A percentile compares a stretch with the other conserved stretches of the same genome.
phyloP scores from a whole-genome alignment of 2,113 vertebrate genomes.

The Sitta europaea region DNA sequence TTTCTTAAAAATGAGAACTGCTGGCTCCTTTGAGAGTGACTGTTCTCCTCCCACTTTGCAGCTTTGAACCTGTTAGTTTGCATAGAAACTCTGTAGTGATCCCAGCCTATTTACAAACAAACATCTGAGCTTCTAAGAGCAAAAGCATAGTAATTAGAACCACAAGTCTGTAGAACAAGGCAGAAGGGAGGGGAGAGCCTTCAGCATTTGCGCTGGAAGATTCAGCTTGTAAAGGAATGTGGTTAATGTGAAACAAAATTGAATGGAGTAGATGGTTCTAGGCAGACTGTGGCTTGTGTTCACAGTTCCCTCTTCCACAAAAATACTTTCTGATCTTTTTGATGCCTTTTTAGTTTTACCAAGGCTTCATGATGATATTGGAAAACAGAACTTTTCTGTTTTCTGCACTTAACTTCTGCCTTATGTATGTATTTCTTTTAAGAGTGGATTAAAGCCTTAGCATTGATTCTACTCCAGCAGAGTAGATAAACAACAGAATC shows the following conservation, averaged over 20 bases:
- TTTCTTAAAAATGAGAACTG: not conserved
- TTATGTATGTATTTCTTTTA: not conserved
- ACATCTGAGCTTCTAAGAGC: not conserved
- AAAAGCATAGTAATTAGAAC: not conserved
- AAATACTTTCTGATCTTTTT: not conserved
- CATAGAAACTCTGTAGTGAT: not conserved
- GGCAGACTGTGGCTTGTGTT: not conserved
- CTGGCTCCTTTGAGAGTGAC: not conserved
- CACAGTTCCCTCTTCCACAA: not conserved
- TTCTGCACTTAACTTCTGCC: not conserved
- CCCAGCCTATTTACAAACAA: not conserved
- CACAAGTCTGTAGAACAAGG: not conserved
- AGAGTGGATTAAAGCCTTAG: not conserved
- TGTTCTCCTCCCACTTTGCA: not conserved
- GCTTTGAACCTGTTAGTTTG: not conserved
- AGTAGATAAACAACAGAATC: not conserved
- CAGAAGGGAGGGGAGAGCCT: not conserved
- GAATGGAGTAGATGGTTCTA: not conserved
- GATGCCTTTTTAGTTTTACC: not conserved
- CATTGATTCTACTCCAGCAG: not conserved
- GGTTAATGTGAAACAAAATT: not conserved
- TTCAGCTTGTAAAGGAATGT: not conserved
- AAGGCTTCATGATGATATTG: not conserved
- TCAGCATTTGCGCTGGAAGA: not conserved
- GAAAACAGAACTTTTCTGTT: not conserved